Conservation (phyloP, 1,140 invertebrate genomes). For the Drosophila littoralis region DNA sequence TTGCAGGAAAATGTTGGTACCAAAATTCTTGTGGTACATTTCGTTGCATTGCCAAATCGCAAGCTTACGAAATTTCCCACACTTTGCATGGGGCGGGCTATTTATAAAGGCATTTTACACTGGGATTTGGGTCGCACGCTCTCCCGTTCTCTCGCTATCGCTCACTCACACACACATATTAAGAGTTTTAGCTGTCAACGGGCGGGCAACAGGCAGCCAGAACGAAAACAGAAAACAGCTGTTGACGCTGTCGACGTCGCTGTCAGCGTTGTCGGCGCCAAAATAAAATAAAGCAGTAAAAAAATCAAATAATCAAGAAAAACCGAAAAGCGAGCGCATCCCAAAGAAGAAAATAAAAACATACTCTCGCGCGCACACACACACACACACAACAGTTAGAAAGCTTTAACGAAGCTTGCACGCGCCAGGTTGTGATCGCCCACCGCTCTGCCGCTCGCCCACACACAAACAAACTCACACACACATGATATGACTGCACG, state of each 20-base stretch:
- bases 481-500: background rate
- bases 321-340: constrained; percentile 27
- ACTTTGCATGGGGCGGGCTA: constrained; percentile 45
- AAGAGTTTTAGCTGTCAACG: constrained; percentile 24
- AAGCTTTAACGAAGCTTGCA: constrained; percentile 64
- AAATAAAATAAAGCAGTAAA: constrained; percentile 25
- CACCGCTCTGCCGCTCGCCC: constrained; percentile 11
- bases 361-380: constrained; percentile 11
- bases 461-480: background rate
- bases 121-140: constrained; percentile 45
- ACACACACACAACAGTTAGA: constrained; percentile 17
- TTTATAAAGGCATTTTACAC: constrained; percentile 62
- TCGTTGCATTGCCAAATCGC: constrained; percentile 49
- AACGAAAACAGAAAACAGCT: constrained; percentile 75
- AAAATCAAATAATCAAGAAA: constrained; percentile 40
- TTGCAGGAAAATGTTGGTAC: constrained; percentile 51
- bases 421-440: constrained; percentile 59
- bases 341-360: constrained; percentile 35
- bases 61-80: constrained; percentile 73
- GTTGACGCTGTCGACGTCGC: constrained; percentile 52
- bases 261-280: constrained; percentile 45
- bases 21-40: constrained; percentile 44
- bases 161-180: constrained; percentile 1
- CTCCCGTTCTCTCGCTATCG: background rate
- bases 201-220: constrained; percentile 35